Conservation (phyloP, 1,140 invertebrate species). For the Lasaia peninsularis region DNA sequence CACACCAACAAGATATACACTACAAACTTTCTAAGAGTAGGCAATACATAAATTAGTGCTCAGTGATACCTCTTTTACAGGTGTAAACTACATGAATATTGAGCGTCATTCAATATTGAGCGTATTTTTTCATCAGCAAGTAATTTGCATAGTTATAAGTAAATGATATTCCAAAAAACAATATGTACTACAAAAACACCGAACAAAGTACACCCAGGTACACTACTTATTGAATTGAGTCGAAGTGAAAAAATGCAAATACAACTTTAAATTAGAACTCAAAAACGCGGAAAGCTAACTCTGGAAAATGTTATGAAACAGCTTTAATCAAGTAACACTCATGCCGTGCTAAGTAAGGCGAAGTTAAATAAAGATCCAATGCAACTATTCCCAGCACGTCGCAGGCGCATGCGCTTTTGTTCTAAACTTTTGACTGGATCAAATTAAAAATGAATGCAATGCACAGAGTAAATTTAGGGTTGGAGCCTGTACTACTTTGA, state of each 20-base stretch:
- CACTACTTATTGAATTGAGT: neutral
- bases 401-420: conserved; percentile 51
- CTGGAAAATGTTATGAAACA: conserved; percentile 13
- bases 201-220: too few relatives aligned
- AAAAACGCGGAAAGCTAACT: conserved; percentile 2
- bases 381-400: conserved; percentile 52
- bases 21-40: too few relatives aligned
- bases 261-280: neutral
- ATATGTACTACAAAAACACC: too few relatives aligned
- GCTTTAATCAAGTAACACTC: conserved; percentile 20
- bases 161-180: too few relatives aligned
- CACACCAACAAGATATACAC: too few relatives aligned
- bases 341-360: conserved; percentile 28
- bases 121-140: too few relatives aligned
- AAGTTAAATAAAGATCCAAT: conserved; percentile 40
- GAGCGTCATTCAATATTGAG: too few relatives aligned
- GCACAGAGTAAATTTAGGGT: conserved; percentile 36
- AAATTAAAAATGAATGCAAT: conserved; percentile 63
- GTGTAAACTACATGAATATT: too few relatives aligned
- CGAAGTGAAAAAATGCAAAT: neutral
- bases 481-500: conserved; percentile 18
- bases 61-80: too few relatives aligned
- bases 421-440: conserved; percentile 55
- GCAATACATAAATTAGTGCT: too few relatives aligned
- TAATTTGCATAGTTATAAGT: too few relatives aligned